These are phyloP conservation scores for Agriopis leucophaearia DNA, from an alignment of 2,888 invertebrate species.

Conservation along the genomic window DNA sequence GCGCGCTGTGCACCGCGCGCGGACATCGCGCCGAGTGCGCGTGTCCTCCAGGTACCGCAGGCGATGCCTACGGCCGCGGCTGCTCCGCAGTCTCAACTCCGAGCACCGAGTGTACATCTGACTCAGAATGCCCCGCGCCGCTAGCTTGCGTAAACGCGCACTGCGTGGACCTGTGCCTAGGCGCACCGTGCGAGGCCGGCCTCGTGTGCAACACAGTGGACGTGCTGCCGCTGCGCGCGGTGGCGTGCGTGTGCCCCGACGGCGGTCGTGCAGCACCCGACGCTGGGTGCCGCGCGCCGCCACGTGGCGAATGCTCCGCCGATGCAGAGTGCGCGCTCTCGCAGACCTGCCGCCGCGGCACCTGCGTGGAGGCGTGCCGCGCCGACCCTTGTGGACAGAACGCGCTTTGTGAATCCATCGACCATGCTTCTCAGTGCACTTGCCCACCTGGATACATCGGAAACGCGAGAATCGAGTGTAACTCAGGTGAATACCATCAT, in stretches of 20 bases:
- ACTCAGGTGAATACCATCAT: constrained; percentile 73
- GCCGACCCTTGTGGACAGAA: constrained; percentile 93
- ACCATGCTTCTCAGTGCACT: constrained; percentile 92
- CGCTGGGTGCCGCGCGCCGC: constrained; percentile 89
- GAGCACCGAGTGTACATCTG: constrained; percentile 89
- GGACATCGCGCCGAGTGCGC: constrained; percentile 92
- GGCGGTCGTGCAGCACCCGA: constrained; percentile 91
- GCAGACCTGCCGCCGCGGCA: constrained; percentile 91
- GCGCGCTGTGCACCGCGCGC: constrained; percentile 91
- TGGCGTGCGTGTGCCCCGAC: constrained; percentile 94
- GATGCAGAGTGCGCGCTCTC: constrained; percentile 92
- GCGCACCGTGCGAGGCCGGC: constrained; percentile 91
- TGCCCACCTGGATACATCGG: constrained; percentile 93
- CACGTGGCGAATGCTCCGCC: constrained; percentile 88
- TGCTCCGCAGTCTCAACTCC: constrained; percentile 60
- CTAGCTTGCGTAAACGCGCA: constrained; percentile 91
- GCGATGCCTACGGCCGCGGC: constrained; percentile 91
- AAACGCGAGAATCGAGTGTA: constrained; percentile 93
- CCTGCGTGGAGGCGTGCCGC: constrained; percentile 92
- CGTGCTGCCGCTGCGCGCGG: constrained; percentile 92
- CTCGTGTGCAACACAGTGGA: constrained; percentile 93
- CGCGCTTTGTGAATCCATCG: constrained; percentile 91
- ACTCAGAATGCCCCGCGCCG: constrained; percentile 91
- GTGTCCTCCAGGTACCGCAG: constrained; percentile 91
- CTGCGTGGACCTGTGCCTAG: constrained; percentile 92